Evolutionary conservation across 2,888 invertebrate genomes (phyloP).

Genomic region (Apodemia hepburni): DNA sequence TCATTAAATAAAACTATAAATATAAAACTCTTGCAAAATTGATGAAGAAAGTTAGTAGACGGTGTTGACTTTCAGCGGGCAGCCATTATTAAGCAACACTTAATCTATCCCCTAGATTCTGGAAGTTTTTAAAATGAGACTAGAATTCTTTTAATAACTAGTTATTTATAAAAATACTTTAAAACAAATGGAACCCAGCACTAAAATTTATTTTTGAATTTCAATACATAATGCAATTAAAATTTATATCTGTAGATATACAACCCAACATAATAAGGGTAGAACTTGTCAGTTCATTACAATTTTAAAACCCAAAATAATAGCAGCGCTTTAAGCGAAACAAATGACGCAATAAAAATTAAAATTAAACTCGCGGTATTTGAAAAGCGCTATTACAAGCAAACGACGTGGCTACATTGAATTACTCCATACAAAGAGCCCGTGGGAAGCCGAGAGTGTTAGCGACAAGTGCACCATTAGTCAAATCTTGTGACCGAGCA

Average conservation of each 20-base stretch:
- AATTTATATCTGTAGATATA: background rate
- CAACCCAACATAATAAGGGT: background rate
- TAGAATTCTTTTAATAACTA: too few relatives aligned
- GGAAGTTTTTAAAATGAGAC: too few relatives aligned
- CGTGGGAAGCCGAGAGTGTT: conserved; percentile 56
- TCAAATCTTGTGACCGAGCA: conserved; percentile 63
- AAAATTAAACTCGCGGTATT: conserved; percentile 35
- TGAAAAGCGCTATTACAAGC: conserved; percentile 35
- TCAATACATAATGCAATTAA: background rate
- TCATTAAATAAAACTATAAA: too few relatives aligned
- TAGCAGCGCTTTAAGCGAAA: conserved; percentile 14
- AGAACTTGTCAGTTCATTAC: conserved; percentile 5
- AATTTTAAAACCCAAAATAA: conserved; percentile 5
- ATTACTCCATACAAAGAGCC: conserved; percentile 34
- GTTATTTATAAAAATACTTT: too few relatives aligned
- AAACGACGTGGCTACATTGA: conserved; percentile 25
- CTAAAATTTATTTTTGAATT: background rate
- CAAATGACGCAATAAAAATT: conserved; percentile 31
- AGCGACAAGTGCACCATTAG: conserved; percentile 58
- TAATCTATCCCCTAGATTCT: too few relatives aligned
- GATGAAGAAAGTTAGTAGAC: too few relatives aligned
- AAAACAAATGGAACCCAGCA: too few relatives aligned
- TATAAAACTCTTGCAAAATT: too few relatives aligned
- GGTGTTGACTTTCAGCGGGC: too few relatives aligned
- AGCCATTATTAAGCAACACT: too few relatives aligned